Conservation (phyloP, 2,113 vertebrate species). For the Acinonyx jubatus region DNA sequence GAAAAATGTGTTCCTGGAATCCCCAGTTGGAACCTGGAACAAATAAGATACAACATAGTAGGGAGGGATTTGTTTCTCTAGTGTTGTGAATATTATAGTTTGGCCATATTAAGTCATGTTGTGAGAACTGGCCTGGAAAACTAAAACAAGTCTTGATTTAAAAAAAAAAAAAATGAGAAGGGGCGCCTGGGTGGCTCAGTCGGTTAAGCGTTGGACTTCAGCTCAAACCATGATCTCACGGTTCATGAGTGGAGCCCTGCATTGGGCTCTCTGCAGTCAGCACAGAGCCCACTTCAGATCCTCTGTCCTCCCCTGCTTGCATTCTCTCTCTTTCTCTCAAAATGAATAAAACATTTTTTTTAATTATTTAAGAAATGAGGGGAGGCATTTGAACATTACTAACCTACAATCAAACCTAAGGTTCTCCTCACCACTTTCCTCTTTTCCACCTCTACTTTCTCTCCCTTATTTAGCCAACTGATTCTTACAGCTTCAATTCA, state of each 20-base stretch:
- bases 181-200: too few relatives aligned
- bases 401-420: not conserved
- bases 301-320: too few relatives aligned
- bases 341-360: too few relatives aligned
- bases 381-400: not conserved
- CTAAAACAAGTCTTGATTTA: not conserved
- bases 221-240: too few relatives aligned
- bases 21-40: not conserved
- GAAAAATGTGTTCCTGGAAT: conserved; percentile 20
- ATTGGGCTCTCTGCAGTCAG: too few relatives aligned
- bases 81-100: not conserved
- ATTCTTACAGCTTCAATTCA: not conserved
- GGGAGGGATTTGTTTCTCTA: not conserved
- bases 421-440: not conserved
- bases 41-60: not conserved
- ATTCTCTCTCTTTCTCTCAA: too few relatives aligned
- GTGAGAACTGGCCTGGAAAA: not conserved
- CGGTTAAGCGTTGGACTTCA: too few relatives aligned
- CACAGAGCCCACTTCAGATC: too few relatives aligned
- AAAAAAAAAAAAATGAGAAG: not conserved
- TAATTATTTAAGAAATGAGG: too few relatives aligned
- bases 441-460: not conserved
- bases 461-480: not conserved
- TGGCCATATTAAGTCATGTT: not conserved
- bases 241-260: too few relatives aligned